Conservation (phyloP, 2,797 vertebrate species). For the Hoplostethus atlanticus region DNA sequence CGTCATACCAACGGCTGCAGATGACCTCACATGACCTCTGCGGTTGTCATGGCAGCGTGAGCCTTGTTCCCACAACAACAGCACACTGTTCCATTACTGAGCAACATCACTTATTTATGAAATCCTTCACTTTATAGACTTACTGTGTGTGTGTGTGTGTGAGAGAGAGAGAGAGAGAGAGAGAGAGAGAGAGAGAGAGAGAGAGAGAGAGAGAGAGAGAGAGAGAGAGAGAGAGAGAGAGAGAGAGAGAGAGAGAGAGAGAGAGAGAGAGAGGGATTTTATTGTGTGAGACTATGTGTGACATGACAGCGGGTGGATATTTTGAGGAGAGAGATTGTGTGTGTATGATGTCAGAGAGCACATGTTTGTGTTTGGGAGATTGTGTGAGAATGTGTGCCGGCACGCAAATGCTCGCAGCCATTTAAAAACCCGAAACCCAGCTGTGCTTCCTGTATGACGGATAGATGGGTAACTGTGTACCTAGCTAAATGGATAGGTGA, state of each 20-base stretch:
- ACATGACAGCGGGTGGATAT: conserved; percentile 8
- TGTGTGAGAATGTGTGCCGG: background rate
- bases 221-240: background rate
- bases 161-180: background rate
- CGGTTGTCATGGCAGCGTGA: conserved; percentile 63
- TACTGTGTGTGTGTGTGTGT: conserved; percentile 8
- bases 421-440: conserved; percentile 3
- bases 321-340: background rate
- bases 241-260: background rate
- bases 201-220: background rate
- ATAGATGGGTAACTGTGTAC: background rate
- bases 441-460: conserved; percentile 1
- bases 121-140: conserved; percentile 48
- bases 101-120: conserved; percentile 67
- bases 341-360: background rate
- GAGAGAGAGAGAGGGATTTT: too few species aligned
- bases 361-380: too few species aligned
- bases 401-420: background rate
- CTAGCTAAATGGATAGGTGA: too few species aligned
- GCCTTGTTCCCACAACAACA: conserved; percentile 51
- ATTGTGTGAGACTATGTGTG: background rate
- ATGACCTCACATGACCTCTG: conserved; percentile 62
- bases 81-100: conserved; percentile 55
- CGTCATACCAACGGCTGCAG: conserved; percentile 30
- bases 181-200: too few species aligned